These are phyloP conservation scores for Chionis minor DNA, from an alignment of 2,113 vertebrate species.

Conservation along the genomic window DNA sequence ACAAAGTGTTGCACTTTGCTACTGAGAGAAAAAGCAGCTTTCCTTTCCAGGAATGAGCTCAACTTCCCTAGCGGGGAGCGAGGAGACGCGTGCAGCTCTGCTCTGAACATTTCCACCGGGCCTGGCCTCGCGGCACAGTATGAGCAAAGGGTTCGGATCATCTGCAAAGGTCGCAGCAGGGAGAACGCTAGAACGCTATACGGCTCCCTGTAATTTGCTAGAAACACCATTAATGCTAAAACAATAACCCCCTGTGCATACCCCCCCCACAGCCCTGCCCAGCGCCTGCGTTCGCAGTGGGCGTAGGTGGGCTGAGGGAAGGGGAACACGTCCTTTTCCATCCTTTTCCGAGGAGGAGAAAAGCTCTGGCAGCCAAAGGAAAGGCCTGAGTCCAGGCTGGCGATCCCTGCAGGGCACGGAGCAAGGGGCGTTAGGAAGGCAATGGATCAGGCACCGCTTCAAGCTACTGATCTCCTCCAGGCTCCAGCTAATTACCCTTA, in stretches of 20 bases:
- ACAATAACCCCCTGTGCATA: neutral
- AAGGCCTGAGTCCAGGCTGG: neutral
- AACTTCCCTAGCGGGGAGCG: neutral
- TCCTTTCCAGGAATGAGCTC: neutral
- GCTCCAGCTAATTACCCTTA: neutral
- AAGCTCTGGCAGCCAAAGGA: neutral
- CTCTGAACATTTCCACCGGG: neutral
- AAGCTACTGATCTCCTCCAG: neutral
- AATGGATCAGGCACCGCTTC: neutral
- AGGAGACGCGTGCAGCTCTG: neutral
- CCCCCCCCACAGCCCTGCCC: neutral
- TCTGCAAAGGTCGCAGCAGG: neutral
- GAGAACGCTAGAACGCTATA: fast-evolving
- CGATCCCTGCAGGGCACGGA: neutral
- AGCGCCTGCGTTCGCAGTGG: neutral
- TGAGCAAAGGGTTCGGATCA: neutral
- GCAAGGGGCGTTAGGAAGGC: neutral
- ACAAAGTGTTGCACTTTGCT: neutral
- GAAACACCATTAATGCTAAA: neutral
- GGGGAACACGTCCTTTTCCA: neutral
- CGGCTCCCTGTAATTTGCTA: neutral
- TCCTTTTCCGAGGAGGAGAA: neutral
- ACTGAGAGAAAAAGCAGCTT: neutral
- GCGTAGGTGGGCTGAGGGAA: neutral
- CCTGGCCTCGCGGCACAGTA: neutral